Evolutionary conservation across 2,888 invertebrate species (phyloP).

Genomic region (Psococerastis gibbosa): DNA sequence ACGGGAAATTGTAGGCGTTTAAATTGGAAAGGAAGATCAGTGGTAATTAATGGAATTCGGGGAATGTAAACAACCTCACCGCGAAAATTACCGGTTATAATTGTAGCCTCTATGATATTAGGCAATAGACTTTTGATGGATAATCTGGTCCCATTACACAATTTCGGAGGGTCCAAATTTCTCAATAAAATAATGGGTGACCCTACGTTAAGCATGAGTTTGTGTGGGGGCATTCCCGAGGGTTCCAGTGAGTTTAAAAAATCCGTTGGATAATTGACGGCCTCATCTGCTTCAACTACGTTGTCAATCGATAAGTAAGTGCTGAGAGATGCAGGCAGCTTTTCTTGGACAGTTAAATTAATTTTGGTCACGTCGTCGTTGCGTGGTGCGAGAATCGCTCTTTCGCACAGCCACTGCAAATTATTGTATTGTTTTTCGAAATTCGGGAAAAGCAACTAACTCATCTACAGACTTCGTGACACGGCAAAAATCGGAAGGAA

Average conservation of each 20-base stretch:
- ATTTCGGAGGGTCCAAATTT: conserved; percentile 12
- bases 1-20: conserved; percentile 13
- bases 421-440: not conserved
- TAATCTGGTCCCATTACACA: conserved; percentile 15
- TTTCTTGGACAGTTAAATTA: not conserved
- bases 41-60: conserved; percentile 13
- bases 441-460: not conserved
- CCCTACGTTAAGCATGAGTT: conserved; percentile 12
- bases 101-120: conserved; percentile 16
- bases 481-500: not conserved
- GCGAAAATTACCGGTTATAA: conserved; percentile 13
- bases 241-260: conserved; percentile 18
- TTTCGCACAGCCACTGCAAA: conserved; percentile 7
- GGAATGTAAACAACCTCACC: conserved; percentile 13
- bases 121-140: conserved; percentile 18
- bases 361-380: conserved; percentile 9
- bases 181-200: conserved; percentile 13
- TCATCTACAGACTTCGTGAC: conserved; percentile 1
- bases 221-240: conserved; percentile 17
- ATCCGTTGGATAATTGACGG: conserved; percentile 12
- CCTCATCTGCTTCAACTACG: conserved; percentile 11
- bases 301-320: conserved; percentile 13
- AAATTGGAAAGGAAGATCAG: conserved; percentile 11
- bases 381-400: conserved; percentile 11
- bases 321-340: not conserved